phyloP scores from a whole-genome alignment of 2,888 invertebrate genomes.

The Drosophila emarginata region DNA sequence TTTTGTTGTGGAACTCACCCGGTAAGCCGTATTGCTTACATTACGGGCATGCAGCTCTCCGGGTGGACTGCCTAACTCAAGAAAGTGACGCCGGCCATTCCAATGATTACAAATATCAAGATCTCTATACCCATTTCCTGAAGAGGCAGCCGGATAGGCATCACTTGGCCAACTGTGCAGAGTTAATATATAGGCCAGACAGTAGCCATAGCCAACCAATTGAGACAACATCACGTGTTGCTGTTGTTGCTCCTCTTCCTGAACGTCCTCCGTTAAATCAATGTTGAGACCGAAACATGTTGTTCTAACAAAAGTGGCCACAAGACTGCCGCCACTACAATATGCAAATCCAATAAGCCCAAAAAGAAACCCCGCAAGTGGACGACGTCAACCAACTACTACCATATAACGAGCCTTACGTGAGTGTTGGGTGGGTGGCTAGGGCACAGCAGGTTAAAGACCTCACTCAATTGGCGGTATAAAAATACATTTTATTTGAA shows the following conservation, averaged over 20 bases:
- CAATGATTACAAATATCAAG: slow-evolving; percentile 82
- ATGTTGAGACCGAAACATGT: slow-evolving; percentile 52
- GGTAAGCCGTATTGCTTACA: slow-evolving; percentile 80
- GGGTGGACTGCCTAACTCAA: slow-evolving; percentile 81
- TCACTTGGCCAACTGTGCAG: slow-evolving; percentile 48
- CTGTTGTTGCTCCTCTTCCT: background rate
- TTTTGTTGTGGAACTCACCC: slow-evolving; percentile 67
- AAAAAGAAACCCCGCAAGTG: slow-evolving; percentile 52
- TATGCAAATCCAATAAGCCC: slow-evolving; percentile 75
- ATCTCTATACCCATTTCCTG: slow-evolving; percentile 74
- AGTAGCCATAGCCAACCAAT: slow-evolving; percentile 57
- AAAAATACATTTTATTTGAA: slow-evolving; percentile 66
- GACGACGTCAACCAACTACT: slow-evolving; percentile 20
- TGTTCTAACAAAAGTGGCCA: slow-evolving; percentile 58
- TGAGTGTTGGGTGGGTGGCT: slow-evolving; percentile 22
- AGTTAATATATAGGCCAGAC: slow-evolving; percentile 51
- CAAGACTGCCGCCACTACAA: slow-evolving; percentile 63
- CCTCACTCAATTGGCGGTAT: slow-evolving; percentile 44
- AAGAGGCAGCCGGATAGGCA: slow-evolving; percentile 72
- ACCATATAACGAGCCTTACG: slow-evolving; percentile 35
- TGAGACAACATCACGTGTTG: slow-evolving; percentile 47
- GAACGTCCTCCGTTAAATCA: slow-evolving; percentile 3
- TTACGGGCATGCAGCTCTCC: slow-evolving; percentile 82
- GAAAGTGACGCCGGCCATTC: slow-evolving; percentile 82
- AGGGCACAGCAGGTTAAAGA: slow-evolving; percentile 41